Base-by-base conservation (phyloP, 1,140 invertebrate species). In the Magallana angulata region DNA sequence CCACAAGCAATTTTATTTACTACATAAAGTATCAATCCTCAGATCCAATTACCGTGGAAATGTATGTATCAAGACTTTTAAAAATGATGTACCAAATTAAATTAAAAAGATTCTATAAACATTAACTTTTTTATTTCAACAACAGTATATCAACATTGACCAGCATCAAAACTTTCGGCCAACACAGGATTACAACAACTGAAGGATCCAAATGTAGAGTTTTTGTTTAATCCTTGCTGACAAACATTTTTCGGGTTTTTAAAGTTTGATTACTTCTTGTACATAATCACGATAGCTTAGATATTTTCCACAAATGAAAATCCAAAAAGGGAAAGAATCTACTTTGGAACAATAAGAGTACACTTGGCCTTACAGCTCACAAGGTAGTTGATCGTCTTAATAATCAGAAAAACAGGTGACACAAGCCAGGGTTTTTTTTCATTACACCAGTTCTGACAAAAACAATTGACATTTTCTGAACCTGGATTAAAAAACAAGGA, bases 401-500 rank as follows among this genome's bases (percentile, higher is more conserved):
- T 24, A 24, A 84, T 48, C 24, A 59, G 8, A 76, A 83, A n/a
- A 64, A 87, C 83, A 24, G 64, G 82, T 0, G 86, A 62, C 7
- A 87, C 87, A 14, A 85, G 18, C 87, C 87, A 88, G 12, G 12
- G 24, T 24, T 88, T 85, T 81, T 85, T 85, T 36, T 88, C 87
- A 14, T 58, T 68, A 3, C 58, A 60, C 86, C 83, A 88, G 24
- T 85, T 18, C 64, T 88, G 87, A 14, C 76, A 62, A 81, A 85
- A 88, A 36, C 64, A 68, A 82, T 88, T 84, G 18, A 85, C 84
- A 62, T 57, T 62, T 64, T 88, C 84, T 7, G 56, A 76, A 59
- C 24, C 86, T 58, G 82, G 86, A 84, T 85, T 82, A 60, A 76
- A 85, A 82, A 82, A 82, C 71, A 82, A 76, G 7, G 59, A 88